phyloP scores from a whole-genome alignment of 2,113 vertebrate genomes.

The Peromyscus californicus region DNA sequence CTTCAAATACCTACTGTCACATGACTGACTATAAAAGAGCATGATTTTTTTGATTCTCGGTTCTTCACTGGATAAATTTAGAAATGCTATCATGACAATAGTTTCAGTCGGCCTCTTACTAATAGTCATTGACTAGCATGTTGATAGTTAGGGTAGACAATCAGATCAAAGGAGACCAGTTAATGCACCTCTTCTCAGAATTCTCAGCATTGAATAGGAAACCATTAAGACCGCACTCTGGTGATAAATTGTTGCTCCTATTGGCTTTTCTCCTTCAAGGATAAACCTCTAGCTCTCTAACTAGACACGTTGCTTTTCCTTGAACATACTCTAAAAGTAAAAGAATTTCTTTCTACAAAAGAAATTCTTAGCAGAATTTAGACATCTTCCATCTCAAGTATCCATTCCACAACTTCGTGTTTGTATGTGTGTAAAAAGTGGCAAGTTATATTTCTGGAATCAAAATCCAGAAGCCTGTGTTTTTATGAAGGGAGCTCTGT shows the following conservation, averaged over 20 bases:
- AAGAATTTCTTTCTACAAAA: conserved; percentile 57
- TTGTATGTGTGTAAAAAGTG: background rate
- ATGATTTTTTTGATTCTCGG: conserved; percentile 70
- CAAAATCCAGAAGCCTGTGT: background rate
- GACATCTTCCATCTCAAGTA: background rate
- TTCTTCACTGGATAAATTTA: conserved; percentile 61
- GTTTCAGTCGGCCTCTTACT: background rate
- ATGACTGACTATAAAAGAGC: conserved; percentile 68
- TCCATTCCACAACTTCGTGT: background rate
- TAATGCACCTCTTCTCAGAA: conserved; percentile 50
- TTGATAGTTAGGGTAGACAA: conserved; percentile 48
- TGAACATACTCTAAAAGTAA: conserved; percentile 23
- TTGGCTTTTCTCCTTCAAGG: conserved; percentile 49
- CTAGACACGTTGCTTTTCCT: background rate
- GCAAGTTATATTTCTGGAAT: background rate
- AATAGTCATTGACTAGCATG: conserved; percentile 36
- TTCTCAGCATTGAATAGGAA: conserved; percentile 45
- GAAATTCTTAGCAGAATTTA: background rate
- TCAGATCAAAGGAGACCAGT: conserved; percentile 17
- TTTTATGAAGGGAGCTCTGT: background rate
- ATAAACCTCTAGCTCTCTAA: background rate
- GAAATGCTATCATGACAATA: conserved; percentile 40
- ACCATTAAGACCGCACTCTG: background rate
- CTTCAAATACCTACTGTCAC: conserved; percentile 77
- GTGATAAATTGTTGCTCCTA: conserved; percentile 59